These are phyloP conservation scores for Cyclophora albipunctata DNA, from an alignment of 2,888 invertebrate species.

Conservation along the genomic window DNA sequence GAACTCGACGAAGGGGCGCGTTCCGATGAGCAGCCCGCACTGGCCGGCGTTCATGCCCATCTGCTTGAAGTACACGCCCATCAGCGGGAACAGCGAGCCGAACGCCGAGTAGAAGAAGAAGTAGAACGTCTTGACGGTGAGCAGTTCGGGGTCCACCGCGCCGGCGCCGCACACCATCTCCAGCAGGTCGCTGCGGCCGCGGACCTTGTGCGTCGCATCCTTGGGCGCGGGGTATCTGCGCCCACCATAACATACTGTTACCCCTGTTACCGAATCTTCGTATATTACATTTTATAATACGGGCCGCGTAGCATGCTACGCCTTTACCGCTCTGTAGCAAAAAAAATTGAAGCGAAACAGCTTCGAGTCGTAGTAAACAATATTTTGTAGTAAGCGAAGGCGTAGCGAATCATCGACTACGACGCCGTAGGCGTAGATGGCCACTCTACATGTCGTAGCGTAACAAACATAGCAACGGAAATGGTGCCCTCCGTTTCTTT, in stretches of 20 bases:
- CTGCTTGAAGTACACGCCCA: constrained; percentile 99
- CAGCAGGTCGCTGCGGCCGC: constrained; percentile 88
- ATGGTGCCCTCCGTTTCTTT: too few relatives aligned
- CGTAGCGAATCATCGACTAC: too few relatives aligned
- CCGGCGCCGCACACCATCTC: constrained; percentile 87
- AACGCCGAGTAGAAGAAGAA: constrained; percentile 99
- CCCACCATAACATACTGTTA: background rate
- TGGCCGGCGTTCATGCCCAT: constrained; percentile 99
- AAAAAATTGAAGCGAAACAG: too few relatives aligned
- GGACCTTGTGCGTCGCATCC: constrained; percentile 92
- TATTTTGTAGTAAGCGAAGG: too few relatives aligned
- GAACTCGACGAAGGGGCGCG: constrained; percentile 97
- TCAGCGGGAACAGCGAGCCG: constrained; percentile 96
- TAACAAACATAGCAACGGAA: too few relatives aligned
- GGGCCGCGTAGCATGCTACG: too few relatives aligned
- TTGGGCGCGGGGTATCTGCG: constrained; percentile 87
- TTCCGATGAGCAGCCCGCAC: constrained; percentile 94
- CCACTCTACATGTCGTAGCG: too few relatives aligned
- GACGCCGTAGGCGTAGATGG: too few relatives aligned
- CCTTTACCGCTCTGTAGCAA: too few relatives aligned
- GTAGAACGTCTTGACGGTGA: constrained; percentile 97
- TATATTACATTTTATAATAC: too few relatives aligned
- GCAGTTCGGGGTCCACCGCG: constrained; percentile 90
- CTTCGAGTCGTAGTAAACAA: too few relatives aligned
- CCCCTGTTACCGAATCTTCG: background rate